Percentiles rank a stretch among this genome's conserved stretches.
These are phyloP conservation scores for Armadillidium nasatum DNA, from an alignment of 1,140 invertebrate genomes.

Conservation along the genomic window DNA sequence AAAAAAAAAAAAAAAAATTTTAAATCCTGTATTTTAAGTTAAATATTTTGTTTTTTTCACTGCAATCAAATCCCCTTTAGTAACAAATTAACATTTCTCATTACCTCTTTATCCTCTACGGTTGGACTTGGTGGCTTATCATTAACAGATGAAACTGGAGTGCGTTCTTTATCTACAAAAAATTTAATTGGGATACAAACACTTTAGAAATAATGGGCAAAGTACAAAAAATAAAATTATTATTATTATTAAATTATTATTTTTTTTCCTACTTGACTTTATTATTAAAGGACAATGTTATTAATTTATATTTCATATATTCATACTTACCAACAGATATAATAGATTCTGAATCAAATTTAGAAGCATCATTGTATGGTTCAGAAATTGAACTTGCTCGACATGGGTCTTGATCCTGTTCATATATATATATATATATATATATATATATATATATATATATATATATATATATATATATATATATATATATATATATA, in stretches of 20 bases:
- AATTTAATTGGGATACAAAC: too few species aligned
- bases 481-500: slow-evolving; percentile 9
- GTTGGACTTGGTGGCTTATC: slow-evolving; percentile 27
- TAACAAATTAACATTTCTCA: background rate
- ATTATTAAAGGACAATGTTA: too few species aligned
- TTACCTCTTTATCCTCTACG: slow-evolving; percentile 36
- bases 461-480: background rate
- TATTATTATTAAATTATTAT: too few species aligned
- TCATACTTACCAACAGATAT: slow-evolving; percentile 23
- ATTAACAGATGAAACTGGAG: slow-evolving; percentile 24
- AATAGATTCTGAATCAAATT: background rate
- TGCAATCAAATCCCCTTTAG: too few species aligned
- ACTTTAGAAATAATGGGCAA: too few species aligned
- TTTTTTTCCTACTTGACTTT: too few species aligned
- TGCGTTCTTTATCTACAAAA: slow-evolving; percentile 17
- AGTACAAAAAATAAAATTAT: too few species aligned
- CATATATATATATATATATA: background rate
- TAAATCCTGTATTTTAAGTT: too few species aligned
- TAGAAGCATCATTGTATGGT: background rate
- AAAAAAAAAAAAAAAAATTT: too few species aligned
- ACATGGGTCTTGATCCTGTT: background rate
- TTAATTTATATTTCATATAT: too few species aligned
- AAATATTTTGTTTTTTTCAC: too few species aligned
- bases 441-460: background rate
- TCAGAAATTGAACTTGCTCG: background rate